Base-by-base conservation (phyloP, 2,113 vertebrate genomes). In the Steatornis caripensis region DNA sequence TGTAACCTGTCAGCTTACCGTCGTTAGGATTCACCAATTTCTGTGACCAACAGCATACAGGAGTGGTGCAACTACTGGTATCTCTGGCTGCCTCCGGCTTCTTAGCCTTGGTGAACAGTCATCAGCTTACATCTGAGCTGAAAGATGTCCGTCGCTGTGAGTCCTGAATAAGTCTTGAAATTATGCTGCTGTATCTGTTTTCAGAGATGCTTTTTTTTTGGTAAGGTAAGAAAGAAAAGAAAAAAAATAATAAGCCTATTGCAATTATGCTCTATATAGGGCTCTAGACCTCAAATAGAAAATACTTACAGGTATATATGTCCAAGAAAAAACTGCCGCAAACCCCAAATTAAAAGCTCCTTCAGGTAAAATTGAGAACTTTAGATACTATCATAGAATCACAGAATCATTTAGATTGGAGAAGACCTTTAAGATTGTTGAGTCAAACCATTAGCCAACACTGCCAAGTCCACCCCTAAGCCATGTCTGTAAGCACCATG, bases 401-500 rank as follows among this genome's bases (percentile, higher is more conserved):
- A 61, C 45, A 49, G 55, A 60, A n/a, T 36, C 26, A 41, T 77
- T 54, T 54, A 69, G 39, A 4, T 21, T 91, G 71, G 26, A 70
- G 81, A 60, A 54, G 8, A 41, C 27, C 18, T 12, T 64, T 12
- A 46, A 24, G 22, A 19, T 65, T 20, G 17, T 57, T 0, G 54
- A 34, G 30, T 55, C 29, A 27, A 54, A 18, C 41, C 7, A 0
- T 69, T 26, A 85, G 49, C 11, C 7, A 45, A 12, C 19, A 75
- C 11, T 26, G 7, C 18, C 18, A 51, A 45, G 18, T 15, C 54
- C 12, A 19, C 43, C 69, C 39, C 18, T 58, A 30, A 75, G 72
- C 15, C 4, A 1, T 12, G 32, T 62, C 24, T 8, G 0, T 30
- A 48, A 20, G 19, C 7, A 7, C 26, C 11, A 18, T 5, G 10